Base-by-base conservation (phyloP, 2,113 vertebrate species). In the Hippocampus comes region DNA sequence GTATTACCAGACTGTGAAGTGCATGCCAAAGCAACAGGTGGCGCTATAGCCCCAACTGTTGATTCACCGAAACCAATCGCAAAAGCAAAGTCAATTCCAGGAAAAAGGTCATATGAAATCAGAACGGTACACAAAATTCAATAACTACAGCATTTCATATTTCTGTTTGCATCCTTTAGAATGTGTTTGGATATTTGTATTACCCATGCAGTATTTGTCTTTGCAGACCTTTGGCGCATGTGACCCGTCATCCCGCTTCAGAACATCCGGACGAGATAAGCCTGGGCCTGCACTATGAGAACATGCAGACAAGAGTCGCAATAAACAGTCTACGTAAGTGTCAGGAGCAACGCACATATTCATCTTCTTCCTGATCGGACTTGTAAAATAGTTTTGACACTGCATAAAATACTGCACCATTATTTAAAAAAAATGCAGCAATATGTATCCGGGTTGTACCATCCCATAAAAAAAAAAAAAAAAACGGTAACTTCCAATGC, bases 261-360 rank as follows among this genome's bases (percentile, higher is more conserved):
- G 92, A 97, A 80, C 94, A 93, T 6, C 89, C 92, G 89, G 95
- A 98, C 70, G 95, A 94, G 83, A 93, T 96, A 9, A 95, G 94
- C 43, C 93, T 96, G 0, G 93, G 86, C 66, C 96, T 95, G 67
- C 96, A 95, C 78, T 98, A 98, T 12, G 96, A 99, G 81, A 97
- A 94, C 89, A 93, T 96, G 88, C 94, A 96, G 66, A 91, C 93
- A 0, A 92, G 95, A 86, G 78, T 94, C 63, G 89, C 94, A 27
- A 82, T 94, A 43, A 96, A 96, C 81, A 97, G 94, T 84, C 89
- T 97, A 77, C 94, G 96, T 99, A 93, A 98, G 97, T 97, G 69
- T 25, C 11, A 30, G 2, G 15, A 25, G 12, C 56, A 25, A 12
- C 23, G 14, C 51, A 21, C 51, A 8, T 21, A 53, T 53, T 53